Percentiles rank a stretch among this genome's conserved stretches.
phyloP scores from a whole-genome alignment of 2,888 invertebrate species.

The Euproctis similis region DNA sequence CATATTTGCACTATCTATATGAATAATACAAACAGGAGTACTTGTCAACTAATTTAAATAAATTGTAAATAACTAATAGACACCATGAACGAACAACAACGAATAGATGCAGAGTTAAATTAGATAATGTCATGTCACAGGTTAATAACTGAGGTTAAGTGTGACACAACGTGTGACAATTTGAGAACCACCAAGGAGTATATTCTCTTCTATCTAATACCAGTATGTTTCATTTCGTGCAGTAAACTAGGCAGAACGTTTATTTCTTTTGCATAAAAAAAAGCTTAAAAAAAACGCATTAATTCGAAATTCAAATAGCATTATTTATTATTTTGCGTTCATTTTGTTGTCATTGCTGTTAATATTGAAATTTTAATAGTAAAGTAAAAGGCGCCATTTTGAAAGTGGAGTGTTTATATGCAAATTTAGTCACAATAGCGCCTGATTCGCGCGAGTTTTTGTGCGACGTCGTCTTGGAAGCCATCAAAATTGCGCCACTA shows the following conservation, averaged over 20 bases:
- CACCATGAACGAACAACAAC: conserved; percentile 14
- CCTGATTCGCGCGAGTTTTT: conserved; percentile 45
- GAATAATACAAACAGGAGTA: conserved; percentile 3
- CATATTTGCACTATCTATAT: too few species aligned
- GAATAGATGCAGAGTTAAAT: conserved; percentile 58
- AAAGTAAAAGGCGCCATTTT: conserved; percentile 5
- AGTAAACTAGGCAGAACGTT: conserved; percentile 19
- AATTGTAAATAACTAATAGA: conserved; percentile 10
- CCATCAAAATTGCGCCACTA: conserved; percentile 62
- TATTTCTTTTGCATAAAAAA: too few species aligned
- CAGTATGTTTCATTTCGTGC: conserved; percentile 19
- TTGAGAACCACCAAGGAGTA: conserved; percentile 20
- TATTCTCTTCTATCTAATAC: too few species aligned
- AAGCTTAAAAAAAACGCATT: conserved; percentile 1
- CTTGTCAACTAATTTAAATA: conserved; percentile 4
- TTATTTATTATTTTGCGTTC: not conserved
- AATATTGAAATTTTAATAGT: conserved; percentile 3
- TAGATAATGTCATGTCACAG: conserved; percentile 34
- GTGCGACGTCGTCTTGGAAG: conserved; percentile 48
- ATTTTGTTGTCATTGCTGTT: not conserved
- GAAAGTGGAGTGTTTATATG: conserved; percentile 50
- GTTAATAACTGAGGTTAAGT: conserved; percentile 49
- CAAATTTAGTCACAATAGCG: conserved; percentile 44
- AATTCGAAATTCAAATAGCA: conserved; percentile 1
- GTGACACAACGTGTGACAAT: conserved; percentile 26